Evolutionary conservation across 2,113 vertebrate species (phyloP), one percentile per base, ranked within the genome.

Genomic region (Eleginops maclovinus): DNA sequence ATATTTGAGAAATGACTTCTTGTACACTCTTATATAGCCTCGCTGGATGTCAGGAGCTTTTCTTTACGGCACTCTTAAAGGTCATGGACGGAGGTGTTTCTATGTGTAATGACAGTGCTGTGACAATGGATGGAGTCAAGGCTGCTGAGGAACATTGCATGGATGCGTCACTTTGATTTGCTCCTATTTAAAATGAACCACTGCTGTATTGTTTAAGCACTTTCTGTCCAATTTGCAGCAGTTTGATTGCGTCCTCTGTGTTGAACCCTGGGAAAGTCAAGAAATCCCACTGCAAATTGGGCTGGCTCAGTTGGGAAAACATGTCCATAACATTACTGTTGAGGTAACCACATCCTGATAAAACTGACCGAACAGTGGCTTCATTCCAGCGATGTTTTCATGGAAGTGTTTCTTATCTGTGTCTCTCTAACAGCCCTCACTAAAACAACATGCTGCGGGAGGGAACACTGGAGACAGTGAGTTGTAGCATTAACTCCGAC

Each of bases 401-500:
- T 50, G 64, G 21, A 85, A 53, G 49, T 36, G 44, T 24, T 31
- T 54, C 75, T 73, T 87, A 77, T 83, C 84, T 75, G 44, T 60
- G 36, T 60, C 43, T 40, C 46, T 63, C 62, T 43, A 26, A 7
- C 63, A 78, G 65, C 41, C 72, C 49, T 67, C 40, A 15, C 76
- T 79, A 51, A 69, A 89, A 81, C 36, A 83, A 82, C 66, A 78
- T 53, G 46, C 72, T 44, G 51, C 49, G 17, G n/a, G 60, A 16
- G 50, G 67, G 24, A 72, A 72, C 68, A 63, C 31, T 0, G 21
- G 31, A 73, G 60, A 75, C 26, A 72, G 55, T 60, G 28, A 72
- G 67, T 55, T 79, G 47, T 88, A 83, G 78, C 44, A 72, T 86
- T 64, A 88, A 85, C 82, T 82, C 31, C 79, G 82, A 87, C 87